Evolutionary conservation across 2,113 vertebrate genomes (phyloP).

Genomic region (Pleuronectes platessa): DNA sequence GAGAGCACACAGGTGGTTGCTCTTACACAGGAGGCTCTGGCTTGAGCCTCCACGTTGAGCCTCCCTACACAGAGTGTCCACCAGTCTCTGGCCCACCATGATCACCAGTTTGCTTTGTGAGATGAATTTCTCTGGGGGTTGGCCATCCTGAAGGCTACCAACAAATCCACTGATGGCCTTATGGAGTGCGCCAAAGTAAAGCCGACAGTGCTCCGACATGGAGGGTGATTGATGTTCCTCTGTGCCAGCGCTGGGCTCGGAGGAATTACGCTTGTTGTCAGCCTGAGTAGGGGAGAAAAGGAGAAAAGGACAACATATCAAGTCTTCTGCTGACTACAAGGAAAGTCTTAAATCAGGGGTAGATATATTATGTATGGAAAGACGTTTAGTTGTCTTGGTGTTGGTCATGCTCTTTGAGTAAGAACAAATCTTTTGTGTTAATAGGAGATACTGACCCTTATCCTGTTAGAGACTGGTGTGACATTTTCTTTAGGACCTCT

Average conservation of each 20-base stretch:
- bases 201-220: constrained; percentile 85
- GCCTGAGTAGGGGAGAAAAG: constrained; percentile 22
- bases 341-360: too few relatives aligned
- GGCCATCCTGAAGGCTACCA: constrained; percentile 79
- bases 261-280: constrained; percentile 31
- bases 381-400: background rate
- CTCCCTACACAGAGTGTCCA: constrained; percentile 88
- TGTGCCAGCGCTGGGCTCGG: constrained; percentile 8
- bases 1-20: constrained; percentile 90
- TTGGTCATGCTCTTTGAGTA: background rate
- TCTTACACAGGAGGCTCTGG: constrained; percentile 84
- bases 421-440: background rate
- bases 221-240: constrained; percentile 10
- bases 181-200: constrained; percentile 91
- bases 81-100: constrained; percentile 93
- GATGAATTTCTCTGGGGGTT: constrained; percentile 90
- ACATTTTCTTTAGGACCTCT: constrained; percentile 47
- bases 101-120: constrained; percentile 94
- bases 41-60: constrained; percentile 75
- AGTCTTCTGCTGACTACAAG: too few relatives aligned
- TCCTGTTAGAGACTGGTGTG: constrained; percentile 23
- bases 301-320: constrained; percentile 1
- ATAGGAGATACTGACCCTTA: constrained; percentile 56
- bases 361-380: too few relatives aligned
- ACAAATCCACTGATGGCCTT: constrained; percentile 86